Evolutionary conservation across 2,888 invertebrate species (phyloP).

Genomic region (Temnothorax rugatulus): DNA sequence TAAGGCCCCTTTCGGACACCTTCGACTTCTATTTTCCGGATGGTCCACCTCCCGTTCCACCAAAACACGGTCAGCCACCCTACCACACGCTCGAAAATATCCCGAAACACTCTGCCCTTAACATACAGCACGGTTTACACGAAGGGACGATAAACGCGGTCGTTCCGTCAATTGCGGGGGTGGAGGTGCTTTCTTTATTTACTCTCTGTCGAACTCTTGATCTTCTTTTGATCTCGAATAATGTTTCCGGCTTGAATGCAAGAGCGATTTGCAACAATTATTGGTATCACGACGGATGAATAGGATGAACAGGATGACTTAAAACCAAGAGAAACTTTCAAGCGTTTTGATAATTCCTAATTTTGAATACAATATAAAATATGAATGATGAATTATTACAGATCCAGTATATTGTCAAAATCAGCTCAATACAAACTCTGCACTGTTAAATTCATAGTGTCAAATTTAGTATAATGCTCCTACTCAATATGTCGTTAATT

Average conservation of each 20-base stretch:
- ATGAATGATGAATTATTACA: background rate
- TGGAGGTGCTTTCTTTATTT: conserved; percentile 46
- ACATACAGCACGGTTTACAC: conserved; percentile 47
- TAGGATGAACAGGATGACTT: background rate
- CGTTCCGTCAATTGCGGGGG: conserved; percentile 59
- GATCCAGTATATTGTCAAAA: too few relatives aligned
- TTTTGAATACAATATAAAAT: background rate
- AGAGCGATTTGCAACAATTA: conserved; percentile 24
- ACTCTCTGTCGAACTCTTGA: conserved; percentile 5
- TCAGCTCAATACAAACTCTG: too few relatives aligned
- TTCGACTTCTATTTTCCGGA: conserved; percentile 73
- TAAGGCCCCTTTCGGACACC: conserved; percentile 71
- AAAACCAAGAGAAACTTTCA: background rate
- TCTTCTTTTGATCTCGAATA: conserved; percentile 5
- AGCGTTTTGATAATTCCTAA: background rate
- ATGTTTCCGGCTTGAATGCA: background rate
- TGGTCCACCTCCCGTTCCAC: conserved; percentile 53
- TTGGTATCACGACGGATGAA: background rate
- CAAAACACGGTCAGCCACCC: conserved; percentile 46
- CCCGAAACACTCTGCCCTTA: conserved; percentile 47
- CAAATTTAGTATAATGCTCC: too few relatives aligned
- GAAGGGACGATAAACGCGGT: conserved; percentile 64
- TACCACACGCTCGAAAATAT: conserved; percentile 29
- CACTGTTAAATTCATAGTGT: too few relatives aligned
- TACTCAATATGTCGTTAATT: too few relatives aligned